Evolutionary conservation across 2,888 invertebrate genomes (phyloP).

Genomic region (Hartigia nigra): DNA sequence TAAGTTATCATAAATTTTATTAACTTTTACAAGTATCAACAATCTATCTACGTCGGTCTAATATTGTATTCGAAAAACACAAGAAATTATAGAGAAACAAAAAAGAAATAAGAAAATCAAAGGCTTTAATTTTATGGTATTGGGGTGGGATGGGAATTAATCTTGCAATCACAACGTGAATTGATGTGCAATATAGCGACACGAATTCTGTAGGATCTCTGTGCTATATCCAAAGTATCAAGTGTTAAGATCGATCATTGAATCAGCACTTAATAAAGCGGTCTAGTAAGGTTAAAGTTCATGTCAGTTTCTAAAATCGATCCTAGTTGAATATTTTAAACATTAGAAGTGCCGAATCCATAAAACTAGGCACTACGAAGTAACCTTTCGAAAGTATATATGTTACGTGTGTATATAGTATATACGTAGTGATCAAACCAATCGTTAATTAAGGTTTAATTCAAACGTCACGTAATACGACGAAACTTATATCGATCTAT

Average conservation of each 20-base stretch:
- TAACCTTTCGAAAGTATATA: background rate
- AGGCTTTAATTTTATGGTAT: background rate
- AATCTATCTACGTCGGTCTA: background rate
- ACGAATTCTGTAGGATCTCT: background rate
- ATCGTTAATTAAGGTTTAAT: background rate
- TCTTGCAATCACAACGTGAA: slow-evolving; percentile 21
- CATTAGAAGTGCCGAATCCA: background rate
- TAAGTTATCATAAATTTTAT: background rate
- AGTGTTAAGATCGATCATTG: background rate
- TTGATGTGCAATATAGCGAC: slow-evolving; percentile 12
- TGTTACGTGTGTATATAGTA: background rate
- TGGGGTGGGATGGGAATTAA: background rate
- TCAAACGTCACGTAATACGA: background rate
- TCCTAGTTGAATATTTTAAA: background rate
- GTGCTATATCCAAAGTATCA: background rate
- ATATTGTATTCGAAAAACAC: background rate
- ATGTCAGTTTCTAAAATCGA: background rate
- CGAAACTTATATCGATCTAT: background rate
- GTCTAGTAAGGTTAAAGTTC: background rate
- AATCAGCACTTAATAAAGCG: background rate
- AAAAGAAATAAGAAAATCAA: background rate
- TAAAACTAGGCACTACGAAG: background rate
- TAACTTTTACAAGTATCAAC: background rate
- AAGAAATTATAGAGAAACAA: background rate
- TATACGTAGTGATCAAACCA: background rate